phyloP scores from a whole-genome alignment of 2,113 vertebrate species.

The Salvelinus alpinus region DNA sequence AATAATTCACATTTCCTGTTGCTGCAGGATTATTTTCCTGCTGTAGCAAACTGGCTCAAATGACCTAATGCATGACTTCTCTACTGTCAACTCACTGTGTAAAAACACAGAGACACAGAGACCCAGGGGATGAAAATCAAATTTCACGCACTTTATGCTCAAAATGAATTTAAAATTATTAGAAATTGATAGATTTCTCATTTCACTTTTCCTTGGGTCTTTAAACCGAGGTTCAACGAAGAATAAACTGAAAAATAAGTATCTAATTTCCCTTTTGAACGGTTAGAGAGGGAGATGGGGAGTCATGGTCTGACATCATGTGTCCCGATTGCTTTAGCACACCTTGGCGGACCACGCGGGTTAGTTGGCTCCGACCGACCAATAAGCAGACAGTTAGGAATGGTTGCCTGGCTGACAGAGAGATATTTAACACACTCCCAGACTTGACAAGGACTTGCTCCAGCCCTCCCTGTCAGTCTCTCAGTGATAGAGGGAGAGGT shows the following conservation, averaged over 20 bases:
- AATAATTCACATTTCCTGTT: slow-evolving; percentile 10
- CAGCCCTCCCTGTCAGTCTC: neutral
- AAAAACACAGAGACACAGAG: neutral
- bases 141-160: slow-evolving; percentile 15
- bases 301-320: slow-evolving; percentile 63
- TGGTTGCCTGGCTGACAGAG: slow-evolving; percentile 28
- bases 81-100: slow-evolving; percentile 23
- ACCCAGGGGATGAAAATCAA: slow-evolving; percentile 9
- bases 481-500: neutral
- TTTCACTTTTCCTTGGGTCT: slow-evolving; percentile 10
- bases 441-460: slow-evolving; percentile 7
- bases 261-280: slow-evolving; percentile 8
- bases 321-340: slow-evolving; percentile 63
- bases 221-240: slow-evolving; percentile 1
- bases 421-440: slow-evolving; percentile 29
- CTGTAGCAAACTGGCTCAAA: no score
- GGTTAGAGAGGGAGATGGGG: slow-evolving; percentile 37
- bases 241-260: slow-evolving; percentile 5
- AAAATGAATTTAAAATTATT: slow-evolving; percentile 20
- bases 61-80: neutral
- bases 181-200: slow-evolving; percentile 12
- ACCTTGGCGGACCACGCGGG: slow-evolving; percentile 34
- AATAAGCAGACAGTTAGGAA: slow-evolving; percentile 62
- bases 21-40: no score
- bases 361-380: neutral